Evolutionary conservation across 2,797 vertebrate species (phyloP).

Genomic region (Thamnophis elegans): DNA sequence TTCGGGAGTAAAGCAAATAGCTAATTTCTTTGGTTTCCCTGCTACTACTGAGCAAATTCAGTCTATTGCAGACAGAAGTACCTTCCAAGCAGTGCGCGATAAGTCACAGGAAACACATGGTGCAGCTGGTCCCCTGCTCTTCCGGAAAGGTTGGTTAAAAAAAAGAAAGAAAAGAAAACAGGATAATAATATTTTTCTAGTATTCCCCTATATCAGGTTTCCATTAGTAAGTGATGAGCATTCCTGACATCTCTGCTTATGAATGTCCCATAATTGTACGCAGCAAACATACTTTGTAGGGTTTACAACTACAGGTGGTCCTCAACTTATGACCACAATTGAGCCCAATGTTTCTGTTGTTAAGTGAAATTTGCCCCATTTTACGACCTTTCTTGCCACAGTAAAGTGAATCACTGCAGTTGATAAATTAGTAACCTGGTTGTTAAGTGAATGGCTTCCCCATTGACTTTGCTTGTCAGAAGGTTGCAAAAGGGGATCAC

Average conservation of each 20-base stretch:
- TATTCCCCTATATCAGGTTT: not conserved
- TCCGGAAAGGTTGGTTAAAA: slow-evolving; percentile 65
- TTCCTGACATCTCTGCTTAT: not conserved
- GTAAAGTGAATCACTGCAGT: not conserved
- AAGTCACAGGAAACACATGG: slow-evolving; percentile 63
- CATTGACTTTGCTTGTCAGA: not conserved
- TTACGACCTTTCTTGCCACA: not conserved
- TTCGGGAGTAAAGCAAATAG: slow-evolving; percentile 67
- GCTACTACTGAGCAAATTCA: slow-evolving; percentile 71
- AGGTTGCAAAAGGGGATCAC: not conserved
- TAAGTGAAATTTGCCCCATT: not conserved
- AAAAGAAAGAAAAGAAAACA: not conserved
- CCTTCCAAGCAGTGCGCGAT: slow-evolving; percentile 67
- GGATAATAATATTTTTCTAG: not conserved
- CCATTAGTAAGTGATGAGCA: not conserved
- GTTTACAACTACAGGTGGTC: not conserved
- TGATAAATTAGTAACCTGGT: not conserved
- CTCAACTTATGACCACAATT: not conserved
- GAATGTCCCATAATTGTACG: not conserved
- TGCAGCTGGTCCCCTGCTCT: slow-evolving; percentile 61
- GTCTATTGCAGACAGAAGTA: slow-evolving; percentile 58
- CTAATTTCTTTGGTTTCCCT: slow-evolving; percentile 73
- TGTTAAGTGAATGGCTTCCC: not conserved
- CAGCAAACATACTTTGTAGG: not conserved
- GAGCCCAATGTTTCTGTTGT: not conserved